Evolutionary conservation across 2,113 vertebrate genomes (phyloP), one percentile per base, ranked within the genome.

Genomic region (Aptenodytes patagonicus): DNA sequence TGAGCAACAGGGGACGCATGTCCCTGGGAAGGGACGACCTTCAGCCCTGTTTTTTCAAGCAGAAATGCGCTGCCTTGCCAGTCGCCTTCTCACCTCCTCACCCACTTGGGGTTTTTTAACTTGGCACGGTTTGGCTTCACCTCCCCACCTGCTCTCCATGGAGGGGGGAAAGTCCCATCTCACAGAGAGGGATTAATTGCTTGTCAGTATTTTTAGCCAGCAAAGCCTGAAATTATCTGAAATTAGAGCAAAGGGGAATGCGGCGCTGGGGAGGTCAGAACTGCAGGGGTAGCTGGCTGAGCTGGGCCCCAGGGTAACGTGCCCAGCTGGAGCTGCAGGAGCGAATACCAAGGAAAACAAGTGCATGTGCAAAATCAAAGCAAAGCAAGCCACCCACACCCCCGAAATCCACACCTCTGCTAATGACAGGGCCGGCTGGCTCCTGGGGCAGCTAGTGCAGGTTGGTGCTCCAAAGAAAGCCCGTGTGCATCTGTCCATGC

Each of bases 391-490:
- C 69, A 46, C 64, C 51, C 83, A 70, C 55, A n/a, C 8, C 25
- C n/a, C n/a, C 9, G 21, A 62, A 78, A 84, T 47, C 44, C 58
- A 71, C 52, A 61, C 57, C 55, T 52, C 61, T 68, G 65, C 34
- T 80, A 70, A 85, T 40, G 65, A 71, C 5, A 6, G 72, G 49
- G 66, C 52, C 2, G 32, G 31, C 38, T 54, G n/a, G 71, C 54
- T 64, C 86, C 38, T 2, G 2, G 22, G 51, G 17, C 0, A 0
- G 14, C 78, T 9, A 21, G 44, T 9, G 4, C 46, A 16, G 14
- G 38, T 90, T 24, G 8, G 58, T 21, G 25, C 73, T 91, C 55
- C 90, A 77, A 62, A 87, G 85, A 81, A 86, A 95, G 46, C 62
- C 52, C 4, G 2, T 4, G 66, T 71, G 31, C 10, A 2, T 87